Conservation (phyloP, 2,113 vertebrate species). For the Podiceps cristatus region DNA sequence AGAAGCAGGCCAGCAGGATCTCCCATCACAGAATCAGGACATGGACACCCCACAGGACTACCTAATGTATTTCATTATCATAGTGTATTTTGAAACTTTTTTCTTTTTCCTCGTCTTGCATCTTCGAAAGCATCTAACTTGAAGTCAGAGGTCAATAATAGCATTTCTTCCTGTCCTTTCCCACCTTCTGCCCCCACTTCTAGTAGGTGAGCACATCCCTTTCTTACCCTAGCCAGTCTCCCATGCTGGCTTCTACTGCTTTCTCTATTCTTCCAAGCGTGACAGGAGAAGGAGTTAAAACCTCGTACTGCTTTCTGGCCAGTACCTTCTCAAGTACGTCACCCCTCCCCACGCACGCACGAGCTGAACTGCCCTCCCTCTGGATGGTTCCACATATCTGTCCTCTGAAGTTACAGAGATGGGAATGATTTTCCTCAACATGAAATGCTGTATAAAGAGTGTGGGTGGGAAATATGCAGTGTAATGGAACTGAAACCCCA, state of each 20-base stretch:
- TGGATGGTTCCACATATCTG: slow-evolving; percentile 32
- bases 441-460: slow-evolving; percentile 50
- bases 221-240: background rate
- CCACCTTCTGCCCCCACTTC: background rate
- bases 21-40: background rate
- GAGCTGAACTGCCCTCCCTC: slow-evolving; percentile 20
- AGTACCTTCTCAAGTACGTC: background rate
- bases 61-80: background rate
- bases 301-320: background rate
- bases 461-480: slow-evolving; percentile 42
- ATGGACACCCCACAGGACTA: background rate
- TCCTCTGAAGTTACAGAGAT: slow-evolving; percentile 46
- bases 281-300: slow-evolving; percentile 42
- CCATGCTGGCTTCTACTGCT: background rate
- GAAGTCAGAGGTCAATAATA: background rate
- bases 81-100: background rate
- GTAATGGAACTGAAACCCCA: slow-evolving; percentile 63
- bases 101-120: background rate
- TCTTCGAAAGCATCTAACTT: background rate
- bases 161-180: background rate
- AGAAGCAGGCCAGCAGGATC: background rate
- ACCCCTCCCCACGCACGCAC: background rate
- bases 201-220: background rate
- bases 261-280: background rate
- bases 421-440: slow-evolving; percentile 52